These are phyloP conservation scores for Dinocampus coccinellae DNA, from an alignment of 2,888 invertebrate species.

Conservation along the genomic window DNA sequence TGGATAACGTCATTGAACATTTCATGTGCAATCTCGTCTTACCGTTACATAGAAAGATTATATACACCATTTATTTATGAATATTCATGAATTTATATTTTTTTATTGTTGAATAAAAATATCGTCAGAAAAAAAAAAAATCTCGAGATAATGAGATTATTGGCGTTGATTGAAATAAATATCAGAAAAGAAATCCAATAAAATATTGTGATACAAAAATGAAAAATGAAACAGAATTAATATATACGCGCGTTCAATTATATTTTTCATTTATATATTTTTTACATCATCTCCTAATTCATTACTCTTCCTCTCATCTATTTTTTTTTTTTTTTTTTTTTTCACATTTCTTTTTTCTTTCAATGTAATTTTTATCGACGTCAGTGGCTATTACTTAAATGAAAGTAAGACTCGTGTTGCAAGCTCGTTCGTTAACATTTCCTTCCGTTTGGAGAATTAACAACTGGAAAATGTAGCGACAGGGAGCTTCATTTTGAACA, in stretches of 20 bases:
- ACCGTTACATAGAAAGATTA: constrained; percentile 25
- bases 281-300: too few relatives aligned
- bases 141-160: too few relatives aligned
- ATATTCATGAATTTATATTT: neutral
- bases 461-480: constrained; percentile 38
- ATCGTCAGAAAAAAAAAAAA: too few relatives aligned
- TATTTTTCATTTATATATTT: too few relatives aligned
- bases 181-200: too few relatives aligned
- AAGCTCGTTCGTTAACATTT: constrained; percentile 44
- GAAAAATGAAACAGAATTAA: too few relatives aligned
- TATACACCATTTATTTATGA: neutral
- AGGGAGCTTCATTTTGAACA: neutral
- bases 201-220: too few relatives aligned
- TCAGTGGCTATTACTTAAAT: constrained; percentile 14
- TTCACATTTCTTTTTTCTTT: constrained; percentile 16
- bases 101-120: too few relatives aligned
- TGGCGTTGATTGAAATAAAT: too few relatives aligned
- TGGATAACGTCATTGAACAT: constrained; percentile 23
- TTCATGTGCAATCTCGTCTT: constrained; percentile 20
- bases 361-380: constrained; percentile 21
- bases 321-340: neutral
- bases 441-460: constrained; percentile 41
- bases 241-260: too few relatives aligned
- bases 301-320: too few relatives aligned
- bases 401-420: constrained; percentile 15